A percentile compares a stretch with the other conserved stretches of the same genome.
These are phyloP conservation scores for Scaptomyza graminum DNA, from an alignment of 1,140 invertebrate genomes.

Conservation along the genomic window DNA sequence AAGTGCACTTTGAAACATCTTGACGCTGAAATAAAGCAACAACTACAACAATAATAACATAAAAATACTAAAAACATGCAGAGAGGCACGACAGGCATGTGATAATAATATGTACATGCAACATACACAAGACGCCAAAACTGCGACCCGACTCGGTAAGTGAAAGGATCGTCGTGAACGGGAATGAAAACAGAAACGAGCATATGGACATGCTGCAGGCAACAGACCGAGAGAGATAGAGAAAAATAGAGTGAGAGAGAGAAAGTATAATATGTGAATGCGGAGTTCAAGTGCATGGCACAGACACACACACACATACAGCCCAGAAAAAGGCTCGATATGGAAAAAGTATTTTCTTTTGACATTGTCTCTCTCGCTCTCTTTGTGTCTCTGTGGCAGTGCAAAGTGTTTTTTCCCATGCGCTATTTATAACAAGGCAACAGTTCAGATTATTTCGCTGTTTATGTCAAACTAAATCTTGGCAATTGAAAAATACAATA, in stretches of 20 bases:
- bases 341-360: constrained; percentile 14
- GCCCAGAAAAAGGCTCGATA: background rate
- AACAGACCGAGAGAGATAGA: background rate
- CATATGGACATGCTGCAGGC: background rate
- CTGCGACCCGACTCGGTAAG: constrained; percentile 11
- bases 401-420: constrained; percentile 83
- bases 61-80: constrained; percentile 18
- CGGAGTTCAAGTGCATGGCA: constrained; percentile 75
- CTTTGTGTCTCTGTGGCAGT: constrained; percentile 1
- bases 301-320: constrained; percentile 36
- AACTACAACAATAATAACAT: constrained; percentile 25
- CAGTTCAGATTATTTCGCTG: constrained; percentile 43
- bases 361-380: constrained; percentile 10
- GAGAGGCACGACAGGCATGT: constrained; percentile 53
- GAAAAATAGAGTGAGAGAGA: background rate
- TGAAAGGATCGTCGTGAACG: constrained; percentile 10
- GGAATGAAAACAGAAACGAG: constrained; percentile 3
- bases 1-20: constrained; percentile 78
- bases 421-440: constrained; percentile 67
- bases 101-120: constrained; percentile 46
- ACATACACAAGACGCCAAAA: constrained; percentile 1
- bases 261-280: constrained; percentile 59
- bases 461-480: constrained; percentile 22
- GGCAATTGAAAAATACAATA: constrained; percentile 10
- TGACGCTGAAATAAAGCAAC: constrained; percentile 64